Percentiles rank a stretch among this genome's conserved stretches.
Conservation (phyloP, 2,797 vertebrate genomes). For the Ctenopoma multispine region DNA sequence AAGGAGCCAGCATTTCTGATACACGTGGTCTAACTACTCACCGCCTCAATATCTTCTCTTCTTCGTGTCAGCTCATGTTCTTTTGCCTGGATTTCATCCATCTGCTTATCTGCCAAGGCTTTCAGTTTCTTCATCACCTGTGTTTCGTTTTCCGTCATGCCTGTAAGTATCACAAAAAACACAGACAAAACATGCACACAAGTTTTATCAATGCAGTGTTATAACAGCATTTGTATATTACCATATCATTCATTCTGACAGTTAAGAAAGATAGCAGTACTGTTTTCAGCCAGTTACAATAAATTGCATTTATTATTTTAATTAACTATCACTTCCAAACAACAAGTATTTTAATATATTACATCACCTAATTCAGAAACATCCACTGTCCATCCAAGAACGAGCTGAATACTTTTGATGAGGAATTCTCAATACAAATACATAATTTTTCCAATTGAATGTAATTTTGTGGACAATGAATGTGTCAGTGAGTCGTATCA, state of each 20-base stretch:
- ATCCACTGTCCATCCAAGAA: not conserved
- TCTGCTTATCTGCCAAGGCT: conserved; percentile 91
- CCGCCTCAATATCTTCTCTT: conserved; percentile 92
- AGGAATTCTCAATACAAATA: no score
- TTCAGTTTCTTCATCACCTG: conserved; percentile 91
- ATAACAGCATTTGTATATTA: not conserved
- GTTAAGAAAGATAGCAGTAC: not conserved
- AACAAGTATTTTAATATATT: not conserved
- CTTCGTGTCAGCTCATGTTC: conserved; percentile 89
- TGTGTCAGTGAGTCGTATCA: conserved; percentile 8
- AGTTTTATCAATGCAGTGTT: not conserved
- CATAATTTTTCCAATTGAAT: not conserved
- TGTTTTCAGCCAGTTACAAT: not conserved
- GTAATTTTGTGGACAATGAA: conserved; percentile 2
- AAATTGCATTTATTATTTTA: not conserved
- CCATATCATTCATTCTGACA: not conserved
- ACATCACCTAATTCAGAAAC: not conserved
- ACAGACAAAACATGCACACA: not conserved
- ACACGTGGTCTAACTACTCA: conserved; percentile 70
- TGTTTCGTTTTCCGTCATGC: conserved; percentile 89
- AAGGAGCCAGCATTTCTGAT: not conserved
- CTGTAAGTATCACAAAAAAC: conserved; percentile 65
- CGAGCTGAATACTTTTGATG: not conserved
- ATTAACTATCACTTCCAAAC: not conserved
- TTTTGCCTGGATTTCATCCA: conserved; percentile 92